phyloP scores from a whole-genome alignment of 2,797 vertebrate species.

The Sylvia borin region DNA sequence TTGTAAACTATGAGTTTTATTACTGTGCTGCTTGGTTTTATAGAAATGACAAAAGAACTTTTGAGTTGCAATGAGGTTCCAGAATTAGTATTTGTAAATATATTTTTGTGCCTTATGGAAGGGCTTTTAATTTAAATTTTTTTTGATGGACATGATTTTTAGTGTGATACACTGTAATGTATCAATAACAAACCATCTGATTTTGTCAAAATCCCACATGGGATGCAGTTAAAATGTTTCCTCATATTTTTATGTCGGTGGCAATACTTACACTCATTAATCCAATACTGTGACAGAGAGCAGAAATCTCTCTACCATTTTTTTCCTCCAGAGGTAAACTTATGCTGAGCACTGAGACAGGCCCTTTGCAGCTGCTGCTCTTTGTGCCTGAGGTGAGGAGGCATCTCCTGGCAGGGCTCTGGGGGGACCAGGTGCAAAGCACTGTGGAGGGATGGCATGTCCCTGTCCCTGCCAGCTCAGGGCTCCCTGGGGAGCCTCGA shows the following conservation, averaged over 20 bases:
- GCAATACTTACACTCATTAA: neutral
- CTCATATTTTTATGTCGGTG: neutral
- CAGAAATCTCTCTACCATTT: neutral
- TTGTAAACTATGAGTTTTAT: neutral
- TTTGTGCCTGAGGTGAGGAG: rapidly evolving
- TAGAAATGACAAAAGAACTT: neutral
- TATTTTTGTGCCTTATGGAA: neutral
- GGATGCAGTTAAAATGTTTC: neutral
- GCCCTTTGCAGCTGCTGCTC: neutral
- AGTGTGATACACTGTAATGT: neutral
- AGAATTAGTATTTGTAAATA: neutral
- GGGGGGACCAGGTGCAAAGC: neutral
- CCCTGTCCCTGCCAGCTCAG: neutral
- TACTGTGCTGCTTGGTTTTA: neutral
- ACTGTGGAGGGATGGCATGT: neutral
- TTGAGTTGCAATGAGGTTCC: neutral
- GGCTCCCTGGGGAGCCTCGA: rapidly evolving
- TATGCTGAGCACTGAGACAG: rapidly evolving
- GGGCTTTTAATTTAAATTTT: neutral
- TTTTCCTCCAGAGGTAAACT: neutral
- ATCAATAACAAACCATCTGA: neutral
- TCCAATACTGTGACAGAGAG: neutral
- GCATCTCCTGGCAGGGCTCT: neutral
- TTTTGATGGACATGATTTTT: neutral
- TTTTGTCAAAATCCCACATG: neutral